Conservation (phyloP, 2,113 vertebrate species). For the Lucifuga dentata region DNA sequence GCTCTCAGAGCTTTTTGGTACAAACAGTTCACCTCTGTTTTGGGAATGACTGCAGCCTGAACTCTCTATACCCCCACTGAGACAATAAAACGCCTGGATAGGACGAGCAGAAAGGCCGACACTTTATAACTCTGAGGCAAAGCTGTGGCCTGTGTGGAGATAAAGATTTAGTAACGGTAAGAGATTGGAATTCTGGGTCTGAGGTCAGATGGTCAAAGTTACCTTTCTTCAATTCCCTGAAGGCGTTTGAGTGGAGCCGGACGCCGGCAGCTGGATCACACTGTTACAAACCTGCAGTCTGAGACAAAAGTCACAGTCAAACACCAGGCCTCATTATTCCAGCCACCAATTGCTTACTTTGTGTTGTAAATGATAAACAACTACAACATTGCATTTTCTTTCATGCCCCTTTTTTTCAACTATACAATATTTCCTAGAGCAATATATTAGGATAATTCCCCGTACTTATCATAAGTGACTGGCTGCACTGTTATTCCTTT, state of each 20-base stretch:
- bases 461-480: conserved; percentile 5
- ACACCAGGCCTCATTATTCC: conserved; percentile 48
- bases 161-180: conserved; percentile 82
- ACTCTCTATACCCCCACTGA: conserved; percentile 80
- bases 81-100: conserved; percentile 85
- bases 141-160: conserved; percentile 68
- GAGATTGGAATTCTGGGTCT: conserved; percentile 79
- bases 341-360: conserved; percentile 60
- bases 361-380: conserved; percentile 46
- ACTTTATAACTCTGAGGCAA: conserved; percentile 80
- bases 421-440: conserved; percentile 13
- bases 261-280: conserved; percentile 49
- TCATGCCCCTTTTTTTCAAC: conserved; percentile 22
- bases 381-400: conserved; percentile 4
- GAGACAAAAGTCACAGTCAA: conserved; percentile 66
- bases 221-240: conserved; percentile 65
- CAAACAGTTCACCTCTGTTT: conserved; percentile 76
- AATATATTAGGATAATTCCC: neutral
- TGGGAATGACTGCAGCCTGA: conserved; percentile 80
- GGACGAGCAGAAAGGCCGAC: conserved; percentile 76
- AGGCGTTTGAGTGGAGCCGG: conserved; percentile 55
- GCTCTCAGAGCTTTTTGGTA: conserved; percentile 28
- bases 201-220: conserved; percentile 80
- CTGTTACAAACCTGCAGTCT: conserved; percentile 51
- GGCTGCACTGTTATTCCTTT: too few relatives aligned